These are phyloP conservation scores for Rhopalosiphum maidis DNA, from an alignment of 1,140 invertebrate species.

Conservation along the genomic window DNA sequence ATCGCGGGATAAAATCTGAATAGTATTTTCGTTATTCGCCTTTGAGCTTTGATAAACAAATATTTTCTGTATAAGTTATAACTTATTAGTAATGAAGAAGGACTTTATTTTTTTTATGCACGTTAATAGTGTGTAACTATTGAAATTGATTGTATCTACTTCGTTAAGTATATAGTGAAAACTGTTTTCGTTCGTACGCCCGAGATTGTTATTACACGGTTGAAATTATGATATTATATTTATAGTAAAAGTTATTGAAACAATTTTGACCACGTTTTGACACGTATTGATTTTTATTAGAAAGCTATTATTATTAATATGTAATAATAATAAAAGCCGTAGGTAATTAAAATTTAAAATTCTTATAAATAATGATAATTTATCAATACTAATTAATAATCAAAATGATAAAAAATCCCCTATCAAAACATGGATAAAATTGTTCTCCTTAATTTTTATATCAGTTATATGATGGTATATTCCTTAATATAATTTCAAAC, in stretches of 20 bases:
- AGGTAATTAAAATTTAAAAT: background rate
- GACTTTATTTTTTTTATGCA: no score
- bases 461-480: background rate
- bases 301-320: background rate
- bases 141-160: background rate
- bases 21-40: background rate
- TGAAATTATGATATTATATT: background rate
- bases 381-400: background rate
- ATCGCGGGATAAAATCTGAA: background rate
- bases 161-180: background rate
- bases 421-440: background rate
- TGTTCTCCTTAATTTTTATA: background rate
- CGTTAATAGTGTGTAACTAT: background rate
- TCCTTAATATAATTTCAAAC: background rate
- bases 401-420: background rate
- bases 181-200: background rate
- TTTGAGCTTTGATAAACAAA: background rate
- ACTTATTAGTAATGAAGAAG: no score
- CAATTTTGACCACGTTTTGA: background rate
- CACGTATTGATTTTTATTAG: background rate
- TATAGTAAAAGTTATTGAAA: background rate
- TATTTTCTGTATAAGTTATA: background rate
- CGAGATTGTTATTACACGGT: background rate
- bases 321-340: background rate
- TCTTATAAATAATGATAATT: background rate